Evolutionary conservation across 2,113 vertebrate species (phyloP).

Genomic region (Callocephalon fimbriatum): DNA sequence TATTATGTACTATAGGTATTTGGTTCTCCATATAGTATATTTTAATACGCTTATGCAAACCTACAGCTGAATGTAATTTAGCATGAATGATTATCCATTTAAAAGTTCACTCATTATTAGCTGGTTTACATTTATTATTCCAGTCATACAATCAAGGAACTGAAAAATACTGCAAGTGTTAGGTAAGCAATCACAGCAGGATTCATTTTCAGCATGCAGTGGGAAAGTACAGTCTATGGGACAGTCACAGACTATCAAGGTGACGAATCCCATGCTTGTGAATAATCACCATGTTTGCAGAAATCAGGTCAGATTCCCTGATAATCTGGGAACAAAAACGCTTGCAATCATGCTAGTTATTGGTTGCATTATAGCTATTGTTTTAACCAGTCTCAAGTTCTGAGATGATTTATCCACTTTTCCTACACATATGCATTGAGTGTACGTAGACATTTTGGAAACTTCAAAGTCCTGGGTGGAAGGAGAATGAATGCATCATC

Average conservation of each 20-base stretch:
- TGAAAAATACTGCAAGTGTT: background rate
- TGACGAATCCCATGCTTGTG: background rate
- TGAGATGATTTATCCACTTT: background rate
- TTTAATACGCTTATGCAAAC: background rate
- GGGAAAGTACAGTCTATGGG: background rate
- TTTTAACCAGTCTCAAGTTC: background rate
- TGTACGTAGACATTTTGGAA: background rate
- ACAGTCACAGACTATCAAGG: background rate
- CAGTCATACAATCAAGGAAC: background rate
- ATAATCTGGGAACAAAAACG: background rate
- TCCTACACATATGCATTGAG: background rate
- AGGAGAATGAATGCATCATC: background rate
- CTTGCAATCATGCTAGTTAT: background rate
- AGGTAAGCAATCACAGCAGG: background rate
- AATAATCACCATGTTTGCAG: background rate
- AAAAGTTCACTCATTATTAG: conserved; percentile 2
- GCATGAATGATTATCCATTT: background rate
- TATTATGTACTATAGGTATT: background rate
- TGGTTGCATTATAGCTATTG: background rate
- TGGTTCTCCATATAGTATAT: background rate
- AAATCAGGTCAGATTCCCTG: background rate
- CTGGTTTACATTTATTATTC: background rate
- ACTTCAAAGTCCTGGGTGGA: background rate
- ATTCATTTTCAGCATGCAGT: background rate
- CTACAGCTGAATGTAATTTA: conserved; percentile 16